Base-by-base conservation (phyloP, 2,888 invertebrate genomes). In the Hirtodrosophila cameraria region DNA sequence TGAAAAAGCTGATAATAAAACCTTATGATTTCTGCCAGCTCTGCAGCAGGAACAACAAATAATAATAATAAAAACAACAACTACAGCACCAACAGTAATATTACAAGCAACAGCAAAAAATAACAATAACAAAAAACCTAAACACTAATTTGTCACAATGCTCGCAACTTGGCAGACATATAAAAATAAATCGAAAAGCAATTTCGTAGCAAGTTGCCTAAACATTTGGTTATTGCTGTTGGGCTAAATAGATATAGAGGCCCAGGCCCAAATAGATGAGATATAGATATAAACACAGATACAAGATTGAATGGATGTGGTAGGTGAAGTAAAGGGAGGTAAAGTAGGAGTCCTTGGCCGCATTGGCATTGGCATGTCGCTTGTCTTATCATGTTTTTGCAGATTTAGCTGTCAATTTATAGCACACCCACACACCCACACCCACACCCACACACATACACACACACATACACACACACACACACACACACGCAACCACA, bases 351-450 rank as follows among this genome's bases (percentile, higher is more conserved):
- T 75, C 75, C 70, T 75, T 81, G 85, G 85, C 85, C 84, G 78
- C 85, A 84, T 81, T 79, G 86, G 78, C 85, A 84, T 81, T 79
- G 86, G 77, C 73, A 86, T 86, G 83, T 82, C 77, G 84, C 81
- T 85, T 75, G 83, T 83, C 86, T 83, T 83, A 83, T 83, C 82
- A 80, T 80, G 83, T 80, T 86, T 85, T 83, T 80, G 84, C 86
- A 83, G 82, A 83, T 83, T 83, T 83, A 83, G 86, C 86, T 83
- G 82, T 86, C 82, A 77, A 83, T 83, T 83, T 86, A 86, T 80
- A 75, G 75, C 82, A 50, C 11, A 46, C 31, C 42, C 43, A 43
- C 25, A 49, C 27, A 11, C 25, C 48, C 28, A 48, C 18, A 33
- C 15, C 13, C 3, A 13, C 46, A 59, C 50, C 63, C 16, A 53